Base-by-base conservation (phyloP, 2,888 invertebrate species). In the Calephelis perditalis region DNA sequence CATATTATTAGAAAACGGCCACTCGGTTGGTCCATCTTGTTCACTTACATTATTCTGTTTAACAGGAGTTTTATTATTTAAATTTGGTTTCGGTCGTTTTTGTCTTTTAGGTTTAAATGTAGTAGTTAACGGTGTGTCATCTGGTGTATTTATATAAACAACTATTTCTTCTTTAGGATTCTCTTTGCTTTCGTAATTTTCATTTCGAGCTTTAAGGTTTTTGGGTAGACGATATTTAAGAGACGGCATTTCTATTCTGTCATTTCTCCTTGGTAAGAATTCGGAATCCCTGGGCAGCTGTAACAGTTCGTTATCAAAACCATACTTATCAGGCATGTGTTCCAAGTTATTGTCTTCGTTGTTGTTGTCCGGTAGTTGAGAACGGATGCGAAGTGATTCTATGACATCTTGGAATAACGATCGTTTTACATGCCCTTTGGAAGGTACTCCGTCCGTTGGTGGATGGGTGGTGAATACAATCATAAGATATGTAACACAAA, bases 381-480 rank as follows among this genome's bases (percentile, higher is more conserved):
- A 74, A 54, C 78, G 79, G 12, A 87, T 81, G 65, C 82, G 73
- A 7, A 89, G 70, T 3, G 89, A 89, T 68, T 86, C 84, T 57
- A 89, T 85, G 64, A 89, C 88, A 65, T 89, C 88, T 60, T 75
- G 81, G 62, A 89, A 89, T 0, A 89, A 75, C 0, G 88, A 89
- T 26, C 85, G 76, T 62, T 81, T 76, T 59, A 78, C 79, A 26
- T 76, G 78, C n/a, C 71, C 73, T 8, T 72, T 68, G 5, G 73
- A 55, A 15, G 72, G 61, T 63, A 77, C 76, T 54, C 74, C 74
- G 57, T 75, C 72, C 62, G 70, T 75, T 3, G 76, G 71, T 47
- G 85, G 88, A 55, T 75, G 80, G 5, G 83, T 82, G 62, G 78
- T 78, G 66, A 81, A 82, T 15, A 85, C 67, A 63, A 88, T 81